These are phyloP conservation scores for Stictonetta naevosa DNA, from an alignment of 2,113 vertebrate genomes.

Conservation along the genomic window DNA sequence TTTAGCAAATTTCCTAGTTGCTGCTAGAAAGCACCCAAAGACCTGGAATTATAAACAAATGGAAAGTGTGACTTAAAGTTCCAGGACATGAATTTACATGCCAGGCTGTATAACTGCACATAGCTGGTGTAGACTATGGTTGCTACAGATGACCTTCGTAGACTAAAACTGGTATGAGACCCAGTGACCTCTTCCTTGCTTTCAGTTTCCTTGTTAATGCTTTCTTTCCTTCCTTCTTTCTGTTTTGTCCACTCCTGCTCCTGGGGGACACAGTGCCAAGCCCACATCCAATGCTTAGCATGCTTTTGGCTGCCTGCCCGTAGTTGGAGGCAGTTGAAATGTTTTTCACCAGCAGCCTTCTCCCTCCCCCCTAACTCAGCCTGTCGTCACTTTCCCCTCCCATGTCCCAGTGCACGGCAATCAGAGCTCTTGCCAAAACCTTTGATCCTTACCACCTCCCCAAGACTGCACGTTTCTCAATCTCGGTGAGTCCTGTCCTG, in stretches of 20 bases:
- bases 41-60: neutral
- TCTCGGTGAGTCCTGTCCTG: neutral
- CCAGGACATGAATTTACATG: neutral
- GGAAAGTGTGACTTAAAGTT: neutral
- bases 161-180: neutral
- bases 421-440: neutral
- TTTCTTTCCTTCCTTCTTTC: neutral
- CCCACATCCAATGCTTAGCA: fast-evolving
- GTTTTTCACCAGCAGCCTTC: neutral
- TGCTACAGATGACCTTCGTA: neutral
- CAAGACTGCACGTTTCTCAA: neutral
- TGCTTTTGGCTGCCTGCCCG: neutral
- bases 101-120: neutral
- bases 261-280: neutral
- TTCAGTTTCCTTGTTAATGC: neutral
- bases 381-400: neutral
- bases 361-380: neutral
- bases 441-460: neutral
- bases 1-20: neutral
- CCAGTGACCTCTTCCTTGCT: neutral
- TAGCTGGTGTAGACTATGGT: fast-evolving
- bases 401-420: fast-evolving
- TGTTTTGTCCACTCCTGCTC: neutral
- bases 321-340: fast-evolving
- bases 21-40: neutral